A percentile compares a stretch with the other conserved stretches of the same genome.
Conservation (phyloP, 2,797 vertebrate species). For the Cirrhinus mrigala region DNA sequence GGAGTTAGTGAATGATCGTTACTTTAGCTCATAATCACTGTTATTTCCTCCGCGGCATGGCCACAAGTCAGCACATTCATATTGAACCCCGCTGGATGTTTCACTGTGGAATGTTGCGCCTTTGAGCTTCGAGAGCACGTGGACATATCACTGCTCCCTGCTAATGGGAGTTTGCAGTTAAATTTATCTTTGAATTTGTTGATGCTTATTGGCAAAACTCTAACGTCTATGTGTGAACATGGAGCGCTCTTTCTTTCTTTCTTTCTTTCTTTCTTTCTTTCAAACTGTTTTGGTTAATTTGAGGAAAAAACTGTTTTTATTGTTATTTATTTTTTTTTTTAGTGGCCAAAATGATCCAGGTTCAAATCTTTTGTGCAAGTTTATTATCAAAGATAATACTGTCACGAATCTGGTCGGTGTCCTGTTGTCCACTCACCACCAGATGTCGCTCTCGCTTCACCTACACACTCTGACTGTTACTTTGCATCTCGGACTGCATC, state of each 20-base stretch:
- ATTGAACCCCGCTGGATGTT: conserved; percentile 5
- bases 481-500: too few relatives aligned
- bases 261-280: neutral
- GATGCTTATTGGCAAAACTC: neutral
- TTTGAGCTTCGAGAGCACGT: neutral
- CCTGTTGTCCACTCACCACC: too few relatives aligned
- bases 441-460: too few relatives aligned
- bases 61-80: conserved; percentile 1
- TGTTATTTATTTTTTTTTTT: too few relatives aligned
- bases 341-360: too few relatives aligned
- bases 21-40: conserved; percentile 23
- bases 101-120: conserved; percentile 3
- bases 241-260: neutral
- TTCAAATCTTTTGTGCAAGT: too few relatives aligned
- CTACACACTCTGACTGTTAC: too few relatives aligned
- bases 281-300: too few relatives aligned
- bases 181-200: conserved; percentile 17
- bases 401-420: too few relatives aligned
- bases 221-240: neutral
- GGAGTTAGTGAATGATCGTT: conserved; percentile 28
- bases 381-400: too few relatives aligned
- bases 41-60: conserved; percentile 5
- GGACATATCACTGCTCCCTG: conserved; percentile 4
- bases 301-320: too few relatives aligned
- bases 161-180: conserved; percentile 6